Evolutionary conservation across 2,888 invertebrate genomes (phyloP).

Genomic region (Lycocerus yunnanus): DNA sequence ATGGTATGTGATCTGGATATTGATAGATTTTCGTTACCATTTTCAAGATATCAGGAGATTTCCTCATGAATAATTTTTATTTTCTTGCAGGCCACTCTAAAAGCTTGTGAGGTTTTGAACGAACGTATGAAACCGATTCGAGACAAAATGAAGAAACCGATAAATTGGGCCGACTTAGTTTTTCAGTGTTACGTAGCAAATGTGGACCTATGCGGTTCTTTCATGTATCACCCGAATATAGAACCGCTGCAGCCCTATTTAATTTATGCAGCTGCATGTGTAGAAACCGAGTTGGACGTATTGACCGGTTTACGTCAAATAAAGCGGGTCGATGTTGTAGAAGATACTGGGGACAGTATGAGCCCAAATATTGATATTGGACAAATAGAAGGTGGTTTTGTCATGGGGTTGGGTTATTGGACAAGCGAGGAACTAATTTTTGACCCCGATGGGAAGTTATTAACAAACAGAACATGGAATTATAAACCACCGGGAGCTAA

Average conservation of each 20-base stretch:
- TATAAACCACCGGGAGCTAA: slow-evolving; percentile 78
- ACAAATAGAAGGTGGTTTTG: not conserved
- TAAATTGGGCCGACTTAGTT: slow-evolving; percentile 63
- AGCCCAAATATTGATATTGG: slow-evolving; percentile 34
- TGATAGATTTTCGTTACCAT: not conserved
- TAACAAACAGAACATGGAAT: slow-evolving; percentile 81
- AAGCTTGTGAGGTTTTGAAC: not conserved
- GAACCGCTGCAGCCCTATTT: slow-evolving; percentile 53
- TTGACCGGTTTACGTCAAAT: slow-evolving; percentile 62
- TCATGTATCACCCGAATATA: slow-evolving; percentile 54
- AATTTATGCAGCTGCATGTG: slow-evolving; percentile 66
- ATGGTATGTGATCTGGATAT: slow-evolving; percentile 9
- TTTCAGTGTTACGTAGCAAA: slow-evolving; percentile 58
- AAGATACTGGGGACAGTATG: slow-evolving; percentile 59
- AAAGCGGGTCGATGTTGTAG: slow-evolving; percentile 70
- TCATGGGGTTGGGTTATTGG: not conserved
- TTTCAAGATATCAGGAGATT: no score
- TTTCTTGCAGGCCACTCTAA: not conserved
- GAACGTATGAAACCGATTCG: slow-evolving; percentile 56
- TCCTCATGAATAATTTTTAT: not conserved
- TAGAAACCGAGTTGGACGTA: slow-evolving; percentile 66
- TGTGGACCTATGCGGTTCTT: slow-evolving; percentile 65
- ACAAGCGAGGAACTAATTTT: not conserved
- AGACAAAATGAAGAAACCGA: slow-evolving; percentile 58
- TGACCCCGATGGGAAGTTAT: slow-evolving; percentile 62